Evolutionary conservation across 1,140 invertebrate genomes (phyloP).

Genomic region (Campodea augens): DNA sequence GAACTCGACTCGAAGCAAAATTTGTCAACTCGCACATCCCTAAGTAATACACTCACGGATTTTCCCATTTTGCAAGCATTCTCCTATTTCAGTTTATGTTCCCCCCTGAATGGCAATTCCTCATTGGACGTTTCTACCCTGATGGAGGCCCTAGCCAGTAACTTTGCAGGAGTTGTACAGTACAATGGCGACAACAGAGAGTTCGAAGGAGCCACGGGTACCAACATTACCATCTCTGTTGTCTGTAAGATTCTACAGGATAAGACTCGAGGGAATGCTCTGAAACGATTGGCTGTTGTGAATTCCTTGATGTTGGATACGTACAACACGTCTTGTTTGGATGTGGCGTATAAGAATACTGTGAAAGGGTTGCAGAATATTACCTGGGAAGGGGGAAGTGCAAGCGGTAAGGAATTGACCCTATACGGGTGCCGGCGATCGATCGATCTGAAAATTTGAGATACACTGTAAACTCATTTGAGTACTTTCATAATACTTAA

Average conservation of each 20-base stretch:
- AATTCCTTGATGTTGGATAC: slow-evolving; percentile 47
- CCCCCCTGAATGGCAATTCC: too few relatives aligned
- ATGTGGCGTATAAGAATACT: slow-evolving; percentile 64
- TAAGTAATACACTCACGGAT: too few relatives aligned
- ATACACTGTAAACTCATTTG: too few relatives aligned
- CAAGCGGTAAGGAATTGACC: too few relatives aligned
- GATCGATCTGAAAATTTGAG: too few relatives aligned
- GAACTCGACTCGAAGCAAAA: too few relatives aligned
- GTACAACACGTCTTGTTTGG: slow-evolving; percentile 53
- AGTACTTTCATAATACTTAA: too few relatives aligned
- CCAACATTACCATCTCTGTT: slow-evolving; percentile 58
- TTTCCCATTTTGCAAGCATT: too few relatives aligned
- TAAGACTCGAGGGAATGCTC: slow-evolving; percentile 31
- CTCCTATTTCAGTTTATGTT: too few relatives aligned
- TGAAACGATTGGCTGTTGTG: slow-evolving; percentile 49
- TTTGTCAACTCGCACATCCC: too few relatives aligned
- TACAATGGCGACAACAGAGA: slow-evolving; percentile 85
- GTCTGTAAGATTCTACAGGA: slow-evolving; percentile 56
- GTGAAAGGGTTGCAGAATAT: slow-evolving; percentile 45
- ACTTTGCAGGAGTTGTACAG: slow-evolving; percentile 73
- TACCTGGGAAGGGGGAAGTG: slow-evolving; percentile 39
- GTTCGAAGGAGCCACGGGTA: slow-evolving; percentile 34
- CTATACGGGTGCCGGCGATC: too few relatives aligned
- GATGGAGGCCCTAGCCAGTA: slow-evolving; percentile 56
- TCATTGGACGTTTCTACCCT: slow-evolving; percentile 66